These are phyloP conservation scores for Podiceps cristatus DNA, from an alignment of 2,113 vertebrate genomes.

Conservation along the genomic window DNA sequence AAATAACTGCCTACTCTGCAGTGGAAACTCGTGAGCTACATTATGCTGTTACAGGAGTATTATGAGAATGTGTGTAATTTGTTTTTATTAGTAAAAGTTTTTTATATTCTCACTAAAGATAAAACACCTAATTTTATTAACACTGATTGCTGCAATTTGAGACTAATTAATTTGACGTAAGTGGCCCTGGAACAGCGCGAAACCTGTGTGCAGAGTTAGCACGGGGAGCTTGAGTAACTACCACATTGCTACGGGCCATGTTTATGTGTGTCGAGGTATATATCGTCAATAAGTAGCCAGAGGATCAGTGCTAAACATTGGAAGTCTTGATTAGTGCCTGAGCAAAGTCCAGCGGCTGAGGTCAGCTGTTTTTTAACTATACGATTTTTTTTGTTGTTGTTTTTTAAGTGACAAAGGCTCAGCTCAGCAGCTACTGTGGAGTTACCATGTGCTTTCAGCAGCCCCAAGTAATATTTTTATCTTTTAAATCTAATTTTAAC, in stretches of 20 bases:
- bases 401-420: not conserved
- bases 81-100: not conserved
- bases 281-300: slow-evolving; percentile 68
- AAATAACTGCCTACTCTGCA: not conserved
- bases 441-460: slow-evolving; percentile 1
- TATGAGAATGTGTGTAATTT: not conserved
- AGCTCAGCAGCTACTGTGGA: not conserved
- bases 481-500: slow-evolving; percentile 21
- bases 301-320: not conserved
- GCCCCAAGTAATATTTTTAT: slow-evolving; percentile 45
- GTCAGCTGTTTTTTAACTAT: not conserved
- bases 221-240: not conserved
- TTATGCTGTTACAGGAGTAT: not conserved
- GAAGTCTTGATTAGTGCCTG: not conserved
- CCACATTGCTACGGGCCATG: not conserved
- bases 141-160: not conserved
- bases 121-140: not conserved
- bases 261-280: not conserved
- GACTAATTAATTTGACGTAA: not conserved
- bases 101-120: not conserved
- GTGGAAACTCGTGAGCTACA: not conserved
- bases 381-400: not conserved
- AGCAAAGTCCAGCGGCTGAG: slow-evolving; percentile 49
- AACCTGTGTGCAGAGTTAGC: not conserved
- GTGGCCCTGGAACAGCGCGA: not conserved